A percentile compares a stretch with the other conserved stretches of the same genome.
Conservation (phyloP, 2,113 vertebrate species). For the Tachuris rubrigastra region DNA sequence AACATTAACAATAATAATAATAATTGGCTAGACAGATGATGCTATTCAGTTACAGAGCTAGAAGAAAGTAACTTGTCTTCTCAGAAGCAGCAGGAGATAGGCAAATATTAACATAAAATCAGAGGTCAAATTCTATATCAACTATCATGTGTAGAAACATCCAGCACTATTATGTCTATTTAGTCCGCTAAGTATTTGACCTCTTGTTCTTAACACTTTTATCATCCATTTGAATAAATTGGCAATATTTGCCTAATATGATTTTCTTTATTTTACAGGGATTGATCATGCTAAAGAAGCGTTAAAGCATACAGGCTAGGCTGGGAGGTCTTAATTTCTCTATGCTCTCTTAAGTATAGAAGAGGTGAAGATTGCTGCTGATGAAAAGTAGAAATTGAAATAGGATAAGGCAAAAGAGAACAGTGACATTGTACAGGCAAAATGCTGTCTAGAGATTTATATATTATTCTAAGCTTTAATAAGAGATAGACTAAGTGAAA, state of each 20-base stretch:
- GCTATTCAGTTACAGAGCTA: not conserved
- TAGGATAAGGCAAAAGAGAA: not conserved
- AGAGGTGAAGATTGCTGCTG: not conserved
- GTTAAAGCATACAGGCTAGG: not conserved
- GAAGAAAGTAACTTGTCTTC: not conserved
- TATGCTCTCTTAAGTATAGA: not conserved
- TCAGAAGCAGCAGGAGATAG: not conserved
- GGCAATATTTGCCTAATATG: not conserved
- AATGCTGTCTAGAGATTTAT: not conserved
- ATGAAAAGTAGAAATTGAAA: not conserved
- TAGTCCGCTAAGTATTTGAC: not conserved
- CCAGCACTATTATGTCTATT: not conserved
- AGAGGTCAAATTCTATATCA: not conserved
- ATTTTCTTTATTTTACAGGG: not conserved
- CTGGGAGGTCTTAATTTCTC: not conserved
- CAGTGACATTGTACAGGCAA: not conserved
- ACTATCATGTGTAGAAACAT: not conserved
- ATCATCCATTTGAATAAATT: not conserved
- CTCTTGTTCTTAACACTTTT: not conserved
- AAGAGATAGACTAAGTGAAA: not conserved
- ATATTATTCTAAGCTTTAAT: not conserved
- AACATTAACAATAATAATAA: not conserved
- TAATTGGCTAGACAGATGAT: not conserved
- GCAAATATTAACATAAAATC: slow-evolving; percentile 24
- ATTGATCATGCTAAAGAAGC: not conserved